phyloP scores from a whole-genome alignment of 2,888 invertebrate genomes.

The Alitta virens region DNA sequence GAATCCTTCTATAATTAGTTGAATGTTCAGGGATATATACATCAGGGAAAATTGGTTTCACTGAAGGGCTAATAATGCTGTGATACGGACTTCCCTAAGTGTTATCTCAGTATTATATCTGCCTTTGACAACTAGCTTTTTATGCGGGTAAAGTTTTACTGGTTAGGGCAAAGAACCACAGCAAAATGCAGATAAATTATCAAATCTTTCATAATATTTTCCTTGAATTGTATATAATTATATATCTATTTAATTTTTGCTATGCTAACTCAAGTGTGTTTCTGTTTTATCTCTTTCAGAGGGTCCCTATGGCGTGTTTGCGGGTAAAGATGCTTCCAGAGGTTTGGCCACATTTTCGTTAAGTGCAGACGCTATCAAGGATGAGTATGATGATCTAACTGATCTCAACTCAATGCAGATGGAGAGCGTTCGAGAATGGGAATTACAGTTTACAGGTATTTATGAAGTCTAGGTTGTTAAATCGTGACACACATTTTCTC shows the following conservation, averaged over 20 bases:
- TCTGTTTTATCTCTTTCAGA: constrained; percentile 62
- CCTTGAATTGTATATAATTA: not conserved
- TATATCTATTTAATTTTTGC: not conserved
- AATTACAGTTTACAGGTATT: constrained; percentile 94
- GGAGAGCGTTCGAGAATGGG: constrained; percentile 95
- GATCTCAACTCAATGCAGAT: constrained; percentile 90
- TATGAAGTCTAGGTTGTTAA: constrained; percentile 24
- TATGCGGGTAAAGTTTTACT: too few species aligned
- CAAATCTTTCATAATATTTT: too few species aligned
- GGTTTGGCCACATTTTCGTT: constrained; percentile 92
- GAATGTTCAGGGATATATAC: too few species aligned
- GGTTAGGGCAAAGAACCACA: too few species aligned
- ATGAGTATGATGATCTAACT: constrained; percentile 91
- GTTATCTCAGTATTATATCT: too few species aligned
- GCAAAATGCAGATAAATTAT: too few species aligned
- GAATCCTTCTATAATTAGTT: too few species aligned
- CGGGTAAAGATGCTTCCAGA: constrained; percentile 91
- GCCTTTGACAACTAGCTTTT: too few species aligned
- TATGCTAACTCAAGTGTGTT: not conserved
- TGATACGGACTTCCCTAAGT: too few species aligned
- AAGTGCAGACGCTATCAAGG: constrained; percentile 67
- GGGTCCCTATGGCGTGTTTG: constrained; percentile 91
- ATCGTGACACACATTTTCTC: too few species aligned
- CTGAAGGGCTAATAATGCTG: too few species aligned
- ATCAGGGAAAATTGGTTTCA: too few species aligned